Conservation (phyloP, 1,140 invertebrate genomes). For the Scaptomyza montana region DNA sequence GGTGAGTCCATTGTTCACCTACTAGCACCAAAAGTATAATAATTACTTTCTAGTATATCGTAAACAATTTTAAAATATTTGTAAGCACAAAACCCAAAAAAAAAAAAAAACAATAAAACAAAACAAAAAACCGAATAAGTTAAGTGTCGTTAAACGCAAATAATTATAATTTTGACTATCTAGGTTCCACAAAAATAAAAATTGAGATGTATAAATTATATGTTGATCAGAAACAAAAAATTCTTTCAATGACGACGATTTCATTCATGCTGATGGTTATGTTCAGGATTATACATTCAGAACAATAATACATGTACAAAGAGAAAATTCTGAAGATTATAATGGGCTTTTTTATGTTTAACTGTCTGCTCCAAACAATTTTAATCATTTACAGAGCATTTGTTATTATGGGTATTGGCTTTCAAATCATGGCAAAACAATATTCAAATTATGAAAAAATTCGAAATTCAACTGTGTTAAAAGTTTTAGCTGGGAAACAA, state of each 20-base stretch:
- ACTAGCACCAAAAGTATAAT: conserved; percentile 42
- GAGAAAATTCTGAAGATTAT: too few relatives aligned
- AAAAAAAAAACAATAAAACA: not conserved
- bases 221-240: conserved; percentile 13
- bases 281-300: not conserved
- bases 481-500: too few relatives aligned
- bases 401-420: too few relatives aligned
- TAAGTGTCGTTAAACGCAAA: conserved; percentile 2
- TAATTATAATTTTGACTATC: conserved; percentile 4
- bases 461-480: too few relatives aligned
- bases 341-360: not conserved
- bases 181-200: conserved; percentile 6
- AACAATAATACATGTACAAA: not conserved
- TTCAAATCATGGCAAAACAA: too few relatives aligned
- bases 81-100: conserved; percentile 11
- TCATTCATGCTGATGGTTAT: not conserved
- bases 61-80: conserved; percentile 45
- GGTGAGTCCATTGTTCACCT: conserved; percentile 85
- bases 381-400: too few relatives aligned
- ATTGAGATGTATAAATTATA: conserved; percentile 18
- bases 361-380: not conserved
- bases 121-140: not conserved
- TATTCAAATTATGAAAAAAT: too few relatives aligned
- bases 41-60: conserved; percentile 45
- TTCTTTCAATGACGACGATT: not conserved